A percentile compares a stretch with the other conserved stretches of the same genome.
These are phyloP conservation scores for Caretta caretta DNA, from an alignment of 2,113 vertebrate genomes.

Conservation along the genomic window DNA sequence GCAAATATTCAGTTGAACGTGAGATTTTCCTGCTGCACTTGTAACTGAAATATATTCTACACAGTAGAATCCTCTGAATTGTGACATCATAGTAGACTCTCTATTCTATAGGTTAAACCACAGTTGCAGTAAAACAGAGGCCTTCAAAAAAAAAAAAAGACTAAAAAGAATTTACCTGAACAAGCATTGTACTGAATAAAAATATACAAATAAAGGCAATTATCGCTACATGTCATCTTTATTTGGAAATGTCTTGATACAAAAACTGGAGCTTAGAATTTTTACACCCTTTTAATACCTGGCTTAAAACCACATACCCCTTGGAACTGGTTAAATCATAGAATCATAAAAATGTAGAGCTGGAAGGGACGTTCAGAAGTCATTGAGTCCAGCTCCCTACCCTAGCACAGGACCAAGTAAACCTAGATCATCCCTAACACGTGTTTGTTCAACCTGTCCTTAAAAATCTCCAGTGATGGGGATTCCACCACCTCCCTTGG, in stretches of 20 bases:
- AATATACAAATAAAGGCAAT: neutral
- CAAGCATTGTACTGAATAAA: neutral
- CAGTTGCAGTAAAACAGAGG: neutral
- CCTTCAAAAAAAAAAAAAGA: neutral
- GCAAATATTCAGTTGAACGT: neutral
- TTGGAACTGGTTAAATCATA: neutral
- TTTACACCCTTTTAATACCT: neutral
- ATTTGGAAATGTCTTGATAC: neutral
- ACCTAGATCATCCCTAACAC: neutral
- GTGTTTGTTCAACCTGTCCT: neutral
- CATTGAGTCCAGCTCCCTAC: neutral
- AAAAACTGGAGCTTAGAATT: neutral
- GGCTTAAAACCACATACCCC: neutral
- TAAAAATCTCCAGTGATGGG: neutral
- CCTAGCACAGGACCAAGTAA: neutral
- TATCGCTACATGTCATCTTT: neutral
- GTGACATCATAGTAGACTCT: neutral
- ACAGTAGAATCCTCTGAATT: neutral
- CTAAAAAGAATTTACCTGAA: neutral
- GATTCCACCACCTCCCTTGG: neutral
- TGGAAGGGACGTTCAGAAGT: neutral
- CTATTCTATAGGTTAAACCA: neutral
- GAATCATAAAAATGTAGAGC: neutral
- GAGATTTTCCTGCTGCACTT: neutral
- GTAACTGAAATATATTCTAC: neutral